A percentile compares a stretch with the other conserved stretches of the same genome.
phyloP scores from a whole-genome alignment of 2,797 vertebrate species.

The Sphenodon punctatus region DNA sequence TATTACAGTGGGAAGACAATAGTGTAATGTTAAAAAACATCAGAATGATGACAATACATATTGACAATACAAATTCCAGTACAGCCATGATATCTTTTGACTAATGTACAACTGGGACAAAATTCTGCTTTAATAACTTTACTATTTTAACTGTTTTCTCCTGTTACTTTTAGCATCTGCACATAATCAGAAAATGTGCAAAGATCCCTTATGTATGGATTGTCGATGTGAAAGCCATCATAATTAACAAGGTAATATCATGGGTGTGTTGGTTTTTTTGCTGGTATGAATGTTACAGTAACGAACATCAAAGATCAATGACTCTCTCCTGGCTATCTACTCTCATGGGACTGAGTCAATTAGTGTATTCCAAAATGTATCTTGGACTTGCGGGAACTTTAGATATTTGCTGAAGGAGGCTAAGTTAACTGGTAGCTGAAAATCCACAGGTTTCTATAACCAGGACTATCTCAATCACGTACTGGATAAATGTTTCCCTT shows the following conservation, averaged over 20 bases:
- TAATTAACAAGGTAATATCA: too few species aligned
- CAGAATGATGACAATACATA: constrained; percentile 14
- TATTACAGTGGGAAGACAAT: background rate
- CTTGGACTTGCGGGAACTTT: background rate
- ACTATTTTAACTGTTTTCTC: background rate
- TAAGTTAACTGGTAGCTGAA: background rate
- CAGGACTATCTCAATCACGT: background rate
- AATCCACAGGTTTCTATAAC: background rate
- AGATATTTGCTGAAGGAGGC: too few species aligned
- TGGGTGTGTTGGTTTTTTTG: too few species aligned
- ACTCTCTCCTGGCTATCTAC: too few species aligned
- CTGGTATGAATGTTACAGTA: too few species aligned
- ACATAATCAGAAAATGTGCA: background rate
- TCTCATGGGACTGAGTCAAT: too few species aligned
- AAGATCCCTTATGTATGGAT: background rate
- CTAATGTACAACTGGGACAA: constrained; percentile 1
- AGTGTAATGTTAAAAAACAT: background rate
- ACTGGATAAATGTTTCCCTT: accelerated
- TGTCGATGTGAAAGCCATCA: too few species aligned
- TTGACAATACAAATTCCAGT: constrained; percentile 1
- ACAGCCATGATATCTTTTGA: background rate
- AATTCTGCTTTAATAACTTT: background rate
- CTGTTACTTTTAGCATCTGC: background rate
- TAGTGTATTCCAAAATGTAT: too few species aligned
- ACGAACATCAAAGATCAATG: too few species aligned